Evolutionary conservation across 2,113 vertebrate genomes (phyloP), one percentile per base, ranked within the genome.

Genomic region (Tragulus kanchil): DNA sequence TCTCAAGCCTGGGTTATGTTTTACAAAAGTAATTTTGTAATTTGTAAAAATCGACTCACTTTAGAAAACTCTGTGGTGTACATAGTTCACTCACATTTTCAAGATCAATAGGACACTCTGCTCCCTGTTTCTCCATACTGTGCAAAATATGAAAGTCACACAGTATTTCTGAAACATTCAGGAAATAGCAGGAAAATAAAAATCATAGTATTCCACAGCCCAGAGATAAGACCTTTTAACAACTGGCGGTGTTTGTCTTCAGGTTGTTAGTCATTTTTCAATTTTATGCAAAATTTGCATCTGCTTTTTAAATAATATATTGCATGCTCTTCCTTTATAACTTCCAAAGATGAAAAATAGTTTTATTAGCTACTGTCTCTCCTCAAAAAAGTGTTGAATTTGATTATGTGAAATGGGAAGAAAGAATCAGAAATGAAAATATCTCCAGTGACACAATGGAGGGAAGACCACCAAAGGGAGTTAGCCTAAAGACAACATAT

Each of bases 131-230:
- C 31, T 75, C 56, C n/a, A 9, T 71, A 4, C 62, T 75, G 62
- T 89, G 50, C 69, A 87, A 87, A 85, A 52, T 59, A 11, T 78
- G 62, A 83, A 93, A 89, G 13, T 61, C 64, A 88, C 31, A 79
- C 16, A 56, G 42, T 87, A 61, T 90, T 94, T 89, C 90, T 91
- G 58, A 85, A 90, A 96, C 91, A 26, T 62, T 73, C 56, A 84
- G 56, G 69, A 93, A 92, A 56, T 65, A 75, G 23, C n/a, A 78
- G 95, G 25, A 82, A 54, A 94, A 89, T 13, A 85, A 93, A 91
- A 88, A 25, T 82, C 3, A 8, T 4, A 42, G n/a, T 23, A 48
- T 73, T 87, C 61, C 52, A 15, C 64, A 36, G 2, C 42, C n/a
- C 31, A 65, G n/a, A 61, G 65, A 77, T 73, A 85, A 93, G 56